Conservation (phyloP, 2,113 vertebrate species). For the Polyodon spathula region DNA sequence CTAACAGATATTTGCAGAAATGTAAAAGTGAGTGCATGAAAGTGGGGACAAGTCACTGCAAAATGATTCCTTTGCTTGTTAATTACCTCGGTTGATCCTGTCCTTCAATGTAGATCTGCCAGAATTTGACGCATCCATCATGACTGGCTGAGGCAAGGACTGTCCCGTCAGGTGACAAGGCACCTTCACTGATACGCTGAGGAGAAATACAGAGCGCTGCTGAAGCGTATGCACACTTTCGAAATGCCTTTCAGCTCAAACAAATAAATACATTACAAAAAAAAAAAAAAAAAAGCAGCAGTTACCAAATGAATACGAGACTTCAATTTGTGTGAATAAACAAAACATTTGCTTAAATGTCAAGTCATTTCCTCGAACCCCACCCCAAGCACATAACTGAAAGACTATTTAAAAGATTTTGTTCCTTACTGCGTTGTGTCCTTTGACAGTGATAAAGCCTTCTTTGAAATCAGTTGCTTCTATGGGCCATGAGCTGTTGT, state of each 20-base stretch:
- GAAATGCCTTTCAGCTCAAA: too few species aligned
- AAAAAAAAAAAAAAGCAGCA: too few species aligned
- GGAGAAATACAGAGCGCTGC: conserved; percentile 4
- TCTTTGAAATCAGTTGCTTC: conserved; percentile 78
- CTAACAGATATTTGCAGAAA: too few species aligned
- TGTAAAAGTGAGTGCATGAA: too few species aligned
- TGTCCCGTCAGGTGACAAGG: conserved; percentile 89
- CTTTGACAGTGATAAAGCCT: conserved; percentile 84
- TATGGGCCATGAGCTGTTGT: conserved; percentile 73
- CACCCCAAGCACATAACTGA: background rate
- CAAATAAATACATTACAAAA: too few species aligned
- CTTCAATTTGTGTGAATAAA: too few species aligned
- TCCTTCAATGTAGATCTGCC: conserved; percentile 96
- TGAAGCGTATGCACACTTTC: background rate
- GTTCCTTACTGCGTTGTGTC: conserved; percentile 74
- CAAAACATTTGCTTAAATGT: too few species aligned
- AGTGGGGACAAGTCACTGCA: background rate
- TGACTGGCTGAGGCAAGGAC: conserved; percentile 94
- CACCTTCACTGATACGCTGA: conserved; percentile 87
- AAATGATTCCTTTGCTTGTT: background rate
- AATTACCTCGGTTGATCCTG: conserved; percentile 85
- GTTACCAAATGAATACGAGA: too few species aligned
- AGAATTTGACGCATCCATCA: conserved; percentile 94
- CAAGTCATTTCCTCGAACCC: too few species aligned
- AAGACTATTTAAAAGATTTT: background rate